These are phyloP conservation scores for Thaumetopoea pityocampa DNA, from an alignment of 1,140 invertebrate genomes.

Conservation along the genomic window DNA sequence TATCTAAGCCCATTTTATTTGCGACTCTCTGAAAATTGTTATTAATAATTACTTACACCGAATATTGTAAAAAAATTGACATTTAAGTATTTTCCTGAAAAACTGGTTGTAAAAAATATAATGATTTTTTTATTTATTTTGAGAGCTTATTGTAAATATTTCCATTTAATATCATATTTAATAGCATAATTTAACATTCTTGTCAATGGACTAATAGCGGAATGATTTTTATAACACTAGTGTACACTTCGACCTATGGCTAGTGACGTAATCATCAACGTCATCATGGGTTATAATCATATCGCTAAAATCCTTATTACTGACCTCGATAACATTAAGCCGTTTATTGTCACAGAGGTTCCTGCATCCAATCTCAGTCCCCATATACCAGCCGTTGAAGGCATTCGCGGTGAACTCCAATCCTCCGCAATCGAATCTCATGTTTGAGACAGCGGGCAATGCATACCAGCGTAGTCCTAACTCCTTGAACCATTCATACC, in stretches of 20 bases:
- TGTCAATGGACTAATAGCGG: not conserved
- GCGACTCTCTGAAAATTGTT: constrained; percentile 88
- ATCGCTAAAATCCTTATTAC: too few relatives aligned
- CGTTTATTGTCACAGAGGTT: constrained; percentile 91
- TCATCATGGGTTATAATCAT: too few relatives aligned
- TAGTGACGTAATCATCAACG: too few relatives aligned
- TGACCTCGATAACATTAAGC: constrained; percentile 92
- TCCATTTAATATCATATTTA: too few relatives aligned
- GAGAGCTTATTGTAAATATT: too few relatives aligned
- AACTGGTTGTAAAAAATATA: too few relatives aligned
- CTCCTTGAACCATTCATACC: constrained; percentile 93
- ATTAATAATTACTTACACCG: too few relatives aligned
- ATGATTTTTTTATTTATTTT: too few relatives aligned
- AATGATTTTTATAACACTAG: not conserved
- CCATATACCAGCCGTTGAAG: constrained; percentile 99
- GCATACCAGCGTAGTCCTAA: constrained; percentile 92
- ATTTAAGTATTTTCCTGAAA: too few relatives aligned
- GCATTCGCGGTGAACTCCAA: constrained; percentile 93
- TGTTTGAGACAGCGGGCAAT: constrained; percentile 88
- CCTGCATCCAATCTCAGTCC: constrained; percentile 95
- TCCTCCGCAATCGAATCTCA: constrained; percentile 96
- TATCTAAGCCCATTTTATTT: constrained; percentile 91
- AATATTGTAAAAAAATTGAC: too few relatives aligned
- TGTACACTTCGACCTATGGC: too few relatives aligned
- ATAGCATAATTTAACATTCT: too few relatives aligned